These are phyloP conservation scores for Fabriciana adippe DNA, from an alignment of 2,888 invertebrate species.

Conservation along the genomic window DNA sequence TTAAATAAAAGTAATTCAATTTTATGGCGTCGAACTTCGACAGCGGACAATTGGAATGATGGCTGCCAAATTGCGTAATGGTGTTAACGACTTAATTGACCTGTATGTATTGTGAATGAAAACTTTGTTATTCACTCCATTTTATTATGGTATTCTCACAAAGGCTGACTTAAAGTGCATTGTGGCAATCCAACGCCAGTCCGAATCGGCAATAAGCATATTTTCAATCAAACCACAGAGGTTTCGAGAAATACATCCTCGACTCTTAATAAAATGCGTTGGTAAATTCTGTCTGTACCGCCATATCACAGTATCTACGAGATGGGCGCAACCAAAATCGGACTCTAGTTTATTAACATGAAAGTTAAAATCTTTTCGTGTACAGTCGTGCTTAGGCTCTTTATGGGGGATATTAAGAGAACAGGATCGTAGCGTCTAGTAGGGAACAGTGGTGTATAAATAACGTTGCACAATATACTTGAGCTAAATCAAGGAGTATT, in stretches of 20 bases:
- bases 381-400: conserved; percentile 33
- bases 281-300: conserved; percentile 55
- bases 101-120: conserved; percentile 34
- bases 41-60: conserved; percentile 37
- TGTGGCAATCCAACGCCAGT: conserved; percentile 41
- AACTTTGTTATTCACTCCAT: conserved; percentile 30
- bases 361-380: conserved; percentile 41
- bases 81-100: conserved; percentile 40
- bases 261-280: conserved; percentile 78
- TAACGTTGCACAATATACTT: conserved; percentile 79
- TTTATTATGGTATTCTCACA: not conserved
- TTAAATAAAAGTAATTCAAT: conserved; percentile 51
- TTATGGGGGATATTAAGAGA: conserved; percentile 43
- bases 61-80: conserved; percentile 42
- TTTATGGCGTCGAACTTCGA: conserved; percentile 41
- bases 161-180: conserved; percentile 52
- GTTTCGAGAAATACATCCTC: conserved; percentile 65
- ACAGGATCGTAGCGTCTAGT: conserved; percentile 61
- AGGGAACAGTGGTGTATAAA: conserved; percentile 72
- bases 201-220: conserved; percentile 68
- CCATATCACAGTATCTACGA: conserved; percentile 38
- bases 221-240: conserved; percentile 75
- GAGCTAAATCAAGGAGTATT: conserved; percentile 79
- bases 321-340: conserved; percentile 22
- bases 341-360: rapidly evolving